Evolutionary conservation across 2,113 vertebrate species (phyloP).

Genomic region (Tursiops truncatus): DNA sequence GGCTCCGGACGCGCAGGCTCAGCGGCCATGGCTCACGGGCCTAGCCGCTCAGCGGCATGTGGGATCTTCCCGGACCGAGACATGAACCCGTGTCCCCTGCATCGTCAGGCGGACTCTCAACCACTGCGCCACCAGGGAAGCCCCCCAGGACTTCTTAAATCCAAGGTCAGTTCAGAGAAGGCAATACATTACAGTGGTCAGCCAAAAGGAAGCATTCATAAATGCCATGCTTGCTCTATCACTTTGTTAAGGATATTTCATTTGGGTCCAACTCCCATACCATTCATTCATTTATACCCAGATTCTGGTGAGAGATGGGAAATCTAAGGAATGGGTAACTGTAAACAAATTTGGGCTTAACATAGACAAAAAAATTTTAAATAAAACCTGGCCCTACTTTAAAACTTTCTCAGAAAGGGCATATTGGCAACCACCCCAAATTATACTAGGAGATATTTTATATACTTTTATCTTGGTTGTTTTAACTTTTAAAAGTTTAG

Average conservation of each 20-base stretch:
- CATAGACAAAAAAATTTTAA: not conserved
- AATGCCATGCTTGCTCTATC: not conserved
- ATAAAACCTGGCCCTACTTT: not conserved
- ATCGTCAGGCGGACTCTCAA: no score
- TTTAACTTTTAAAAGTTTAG: not conserved
- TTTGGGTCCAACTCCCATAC: not conserved
- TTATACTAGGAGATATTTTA: not conserved
- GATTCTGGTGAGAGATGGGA: not conserved
- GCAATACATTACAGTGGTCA: not conserved
- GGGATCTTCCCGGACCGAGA: no score
- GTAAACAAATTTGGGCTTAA: not conserved
- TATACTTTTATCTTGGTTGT: not conserved
- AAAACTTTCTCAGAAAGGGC: conserved; percentile 5
- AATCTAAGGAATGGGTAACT: not conserved
- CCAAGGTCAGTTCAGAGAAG: not conserved
- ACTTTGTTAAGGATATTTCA: not conserved
- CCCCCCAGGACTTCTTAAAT: not conserved
- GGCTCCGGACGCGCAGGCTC: no score
- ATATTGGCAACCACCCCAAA: not conserved
- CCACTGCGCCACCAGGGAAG: no score
- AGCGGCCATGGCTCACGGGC: no score
- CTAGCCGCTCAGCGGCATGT: no score
- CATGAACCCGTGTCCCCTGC: no score
- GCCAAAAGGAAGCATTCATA: not conserved
- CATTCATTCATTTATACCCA: not conserved